These are phyloP conservation scores for Meteorus colon DNA, from an alignment of 2,888 invertebrate species.

Conservation along the genomic window DNA sequence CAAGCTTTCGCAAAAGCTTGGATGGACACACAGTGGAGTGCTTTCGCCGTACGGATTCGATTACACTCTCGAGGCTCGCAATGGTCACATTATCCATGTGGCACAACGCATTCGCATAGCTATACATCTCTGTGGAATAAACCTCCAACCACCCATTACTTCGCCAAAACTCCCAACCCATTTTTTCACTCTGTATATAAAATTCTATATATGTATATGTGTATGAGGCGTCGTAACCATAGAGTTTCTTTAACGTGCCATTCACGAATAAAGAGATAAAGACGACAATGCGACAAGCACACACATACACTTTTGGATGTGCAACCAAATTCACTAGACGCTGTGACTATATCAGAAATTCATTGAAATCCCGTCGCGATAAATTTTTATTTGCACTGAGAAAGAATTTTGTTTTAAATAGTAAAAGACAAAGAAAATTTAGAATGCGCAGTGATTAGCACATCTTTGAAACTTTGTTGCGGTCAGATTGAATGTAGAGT, in stretches of 20 bases:
- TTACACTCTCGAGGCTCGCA: constrained; percentile 29
- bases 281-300: constrained; percentile 11
- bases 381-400: not conserved
- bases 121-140: constrained; percentile 14
- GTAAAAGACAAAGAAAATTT: too few relatives aligned
- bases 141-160: too few relatives aligned
- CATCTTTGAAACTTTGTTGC: too few relatives aligned
- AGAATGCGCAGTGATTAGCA: too few relatives aligned
- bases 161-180: not conserved
- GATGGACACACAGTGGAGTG: constrained; percentile 32
- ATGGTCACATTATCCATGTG: constrained; percentile 35
- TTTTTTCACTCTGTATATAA: not conserved
- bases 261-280: constrained; percentile 2
- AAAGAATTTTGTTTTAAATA: too few relatives aligned
- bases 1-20: constrained; percentile 18
- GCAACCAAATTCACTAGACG: constrained; percentile 7
- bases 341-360: constrained; percentile 19
- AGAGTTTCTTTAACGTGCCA: constrained; percentile 6
- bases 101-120: not conserved
- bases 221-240: not conserved
- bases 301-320: constrained; percentile 15
- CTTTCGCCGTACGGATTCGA: constrained; percentile 24
- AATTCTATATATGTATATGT: not conserved
- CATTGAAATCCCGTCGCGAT: constrained; percentile 3
- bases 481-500: too few relatives aligned